Base-by-base conservation (phyloP, 1,140 invertebrate species). In the Nilaparvata lugens region DNA sequence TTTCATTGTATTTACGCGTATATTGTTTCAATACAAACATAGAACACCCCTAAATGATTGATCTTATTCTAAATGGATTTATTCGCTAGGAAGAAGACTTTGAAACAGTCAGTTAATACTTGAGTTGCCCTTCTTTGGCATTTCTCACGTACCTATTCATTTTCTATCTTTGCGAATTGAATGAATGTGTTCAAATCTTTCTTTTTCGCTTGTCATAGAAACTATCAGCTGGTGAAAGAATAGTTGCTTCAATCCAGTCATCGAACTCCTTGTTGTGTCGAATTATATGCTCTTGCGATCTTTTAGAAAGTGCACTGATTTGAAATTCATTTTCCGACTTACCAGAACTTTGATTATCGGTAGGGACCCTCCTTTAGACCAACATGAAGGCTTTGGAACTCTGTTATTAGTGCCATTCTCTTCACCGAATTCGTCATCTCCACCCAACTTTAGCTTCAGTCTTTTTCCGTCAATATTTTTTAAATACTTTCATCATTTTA, bases 181-280 rank as follows among this genome's bases (percentile, higher is more conserved):
- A 88, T 78, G 52, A 72, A 79, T 16, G 82, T 80, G 65, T 81
- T 83, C n/a, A 87, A 68, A 68, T 88, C 88, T 68, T 84, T 86
- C 79, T 80, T 25, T 79, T 81, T 66, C 82, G 79, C 57, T 82
- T 83, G 63, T 55, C 68, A 69, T n/a, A 45, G 63, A 60, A 65
- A n/a, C n/a, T n/a, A n/a, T n/a, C n/a, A n/a, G n/a, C n/a, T n/a
- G n/a, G n/a, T n/a, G n/a, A 23, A 48, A 9, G 21, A 23, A 16
- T 9, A 19, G 16, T 11, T 48, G 13, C 45, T 19, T 48, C 45
- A 23, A 48, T 9, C 16, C 16, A 19, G 18, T 4, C 5, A 19
- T 48, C 21, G 11, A 48, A 48, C 11, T 48, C 21, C 9, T 48
- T 23, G 18, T 48, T 48, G 18, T 48, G 45, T 7, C 45, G 45